A percentile compares a stretch with the other conserved stretches of the same genome.
phyloP scores from a whole-genome alignment of 2,888 invertebrate species.

The Ceramica pisi region DNA sequence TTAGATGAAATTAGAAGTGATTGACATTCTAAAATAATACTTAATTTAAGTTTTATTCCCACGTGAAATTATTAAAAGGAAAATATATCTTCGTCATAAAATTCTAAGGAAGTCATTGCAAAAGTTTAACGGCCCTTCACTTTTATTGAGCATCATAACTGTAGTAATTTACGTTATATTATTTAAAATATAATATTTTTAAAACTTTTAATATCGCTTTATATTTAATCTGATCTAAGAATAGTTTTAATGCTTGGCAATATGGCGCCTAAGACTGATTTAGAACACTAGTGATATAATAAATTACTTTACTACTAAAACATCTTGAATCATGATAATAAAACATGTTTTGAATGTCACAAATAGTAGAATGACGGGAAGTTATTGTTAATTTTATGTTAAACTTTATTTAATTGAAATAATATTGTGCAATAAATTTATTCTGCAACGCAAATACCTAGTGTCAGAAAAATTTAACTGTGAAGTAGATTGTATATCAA shows the following conservation, averaged over 20 bases:
- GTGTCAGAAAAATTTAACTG: no score
- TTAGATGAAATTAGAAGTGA: background rate
- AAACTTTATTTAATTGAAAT: background rate
- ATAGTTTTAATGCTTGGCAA: slow-evolving; percentile 26
- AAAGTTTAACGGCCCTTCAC: slow-evolving; percentile 52
- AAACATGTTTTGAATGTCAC: slow-evolving; percentile 19
- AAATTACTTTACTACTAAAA: slow-evolving; percentile 16
- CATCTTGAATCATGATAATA: slow-evolving; percentile 1
- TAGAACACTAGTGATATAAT: slow-evolving; percentile 32
- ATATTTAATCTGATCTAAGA: slow-evolving; percentile 29
- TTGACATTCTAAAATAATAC: slow-evolving; percentile 4
- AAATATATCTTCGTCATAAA: slow-evolving; percentile 49
- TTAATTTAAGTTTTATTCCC: slow-evolving; percentile 8
- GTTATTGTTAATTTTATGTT: background rate
- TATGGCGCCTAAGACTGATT: slow-evolving; percentile 34
- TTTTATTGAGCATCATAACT: slow-evolving; percentile 48
- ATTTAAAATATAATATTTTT: slow-evolving; percentile 40
- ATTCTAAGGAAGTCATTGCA: slow-evolving; percentile 14
- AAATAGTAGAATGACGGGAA: background rate
- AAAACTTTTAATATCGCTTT: slow-evolving; percentile 32
- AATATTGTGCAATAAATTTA: slow-evolving; percentile 1
- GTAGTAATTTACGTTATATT: slow-evolving; percentile 31
- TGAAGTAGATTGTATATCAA: no score
- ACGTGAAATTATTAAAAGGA: slow-evolving; percentile 25
- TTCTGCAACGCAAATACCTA: no score